Base-by-base conservation (phyloP, 2,113 vertebrate species). In the Tachysurus fulvidraco region DNA sequence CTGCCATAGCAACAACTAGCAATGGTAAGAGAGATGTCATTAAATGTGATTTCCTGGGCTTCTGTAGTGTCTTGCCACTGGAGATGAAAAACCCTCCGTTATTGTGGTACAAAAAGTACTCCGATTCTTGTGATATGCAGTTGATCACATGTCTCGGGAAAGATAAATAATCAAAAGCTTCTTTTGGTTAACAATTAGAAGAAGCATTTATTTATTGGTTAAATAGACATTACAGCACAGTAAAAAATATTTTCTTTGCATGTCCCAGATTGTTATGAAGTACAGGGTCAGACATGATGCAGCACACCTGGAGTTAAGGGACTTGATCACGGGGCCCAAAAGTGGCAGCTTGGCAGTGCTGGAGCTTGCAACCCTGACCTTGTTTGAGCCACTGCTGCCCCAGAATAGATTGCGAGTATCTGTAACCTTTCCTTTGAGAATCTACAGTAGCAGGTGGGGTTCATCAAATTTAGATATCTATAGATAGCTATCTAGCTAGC, bases 1-100 rank as follows among this genome's bases (percentile, higher is more conserved):
- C n/a, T 79, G 77, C 54, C 77, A 79, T 57, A 36, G 77, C 77
- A 79, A 79, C 52, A 1, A 79, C 28, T 30, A 36, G 77, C 52
- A 57, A 52, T 5, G 52, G 14, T 79, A 55, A 79, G 12, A 77
- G 74, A 52, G 50, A 28, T 52, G 46, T 74, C 41, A 74, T 23
- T 74, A 74, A 19, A 54, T 1, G 2, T 28, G 76, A 57, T 55
- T 10, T 30, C 52, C 46, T 79, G 14, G 21, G 16, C 14, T n/a
- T 16, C 28, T 79, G 6, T 14, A 30, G 52, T 17, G 3, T 19
- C n/a, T 19, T 21, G 8, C n/a, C 50, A 19, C n/a, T 57, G 52
- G 74, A 28, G 14, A 77, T 54, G 23, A 76, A 21, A n/a, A 76
- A 50, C n/a, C 12, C 5, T 76, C 16, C 25, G n/a, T 76, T 52